A percentile compares a stretch with the other conserved stretches of the same genome.
phyloP scores from a whole-genome alignment of 2,888 invertebrate genomes.

The Mythimna loreyi region DNA sequence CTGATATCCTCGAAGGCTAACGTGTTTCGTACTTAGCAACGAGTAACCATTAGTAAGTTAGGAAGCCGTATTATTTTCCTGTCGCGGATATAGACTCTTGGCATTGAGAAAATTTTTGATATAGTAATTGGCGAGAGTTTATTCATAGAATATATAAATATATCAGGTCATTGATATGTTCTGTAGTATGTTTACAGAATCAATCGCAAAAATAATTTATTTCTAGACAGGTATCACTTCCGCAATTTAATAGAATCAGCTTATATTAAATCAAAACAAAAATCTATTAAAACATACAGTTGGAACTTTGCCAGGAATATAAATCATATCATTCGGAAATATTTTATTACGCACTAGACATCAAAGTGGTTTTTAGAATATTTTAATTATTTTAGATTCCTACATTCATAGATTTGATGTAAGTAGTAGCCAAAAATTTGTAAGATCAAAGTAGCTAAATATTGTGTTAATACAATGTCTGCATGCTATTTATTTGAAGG shows the following conservation, averaged over 20 bases:
- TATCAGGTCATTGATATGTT: conserved; percentile 14
- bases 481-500: not conserved
- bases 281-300: conserved; percentile 14
- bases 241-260: not conserved
- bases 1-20: conserved; percentile 45
- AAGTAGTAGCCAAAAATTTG: not conserved
- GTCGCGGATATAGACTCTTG: conserved; percentile 60
- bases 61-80: conserved; percentile 77
- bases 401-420: not conserved
- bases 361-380: conserved; percentile 38
- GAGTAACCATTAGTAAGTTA: conserved; percentile 40
- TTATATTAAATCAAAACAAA: conserved; percentile 33
- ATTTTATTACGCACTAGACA: conserved; percentile 42
- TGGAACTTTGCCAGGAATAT: conserved; percentile 53
- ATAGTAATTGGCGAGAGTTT: conserved; percentile 52
- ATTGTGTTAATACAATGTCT: not conserved
- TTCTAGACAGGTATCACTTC: not conserved
- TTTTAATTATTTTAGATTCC: conserved; percentile 4
- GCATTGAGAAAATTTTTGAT: conserved; percentile 74
- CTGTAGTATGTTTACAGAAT: not conserved
- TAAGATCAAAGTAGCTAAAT: not conserved
- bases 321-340: conserved; percentile 46
- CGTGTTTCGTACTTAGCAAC: conserved; percentile 46
- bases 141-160: conserved; percentile 43
- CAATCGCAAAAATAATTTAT: not conserved